A percentile compares a stretch with the other conserved stretches of the same genome.
Evolutionary conservation across 2,113 vertebrate genomes (phyloP).

Genomic region (Diadophis punctatus): DNA sequence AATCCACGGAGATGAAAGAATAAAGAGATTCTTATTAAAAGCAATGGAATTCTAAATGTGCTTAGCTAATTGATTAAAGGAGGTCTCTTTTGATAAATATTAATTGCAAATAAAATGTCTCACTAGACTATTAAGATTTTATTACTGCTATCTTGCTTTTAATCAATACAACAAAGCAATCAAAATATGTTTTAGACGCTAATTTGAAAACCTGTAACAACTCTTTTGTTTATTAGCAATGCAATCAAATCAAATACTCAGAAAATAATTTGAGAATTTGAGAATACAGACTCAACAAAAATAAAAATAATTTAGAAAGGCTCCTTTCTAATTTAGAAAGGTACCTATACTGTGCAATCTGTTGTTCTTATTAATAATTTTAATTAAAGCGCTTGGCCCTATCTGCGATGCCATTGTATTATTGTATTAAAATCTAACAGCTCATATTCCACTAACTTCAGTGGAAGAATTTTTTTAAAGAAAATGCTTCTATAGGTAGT

Average conservation of each 20-base stretch:
- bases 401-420: background rate
- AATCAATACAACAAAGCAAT: background rate
- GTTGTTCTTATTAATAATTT: background rate
- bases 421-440: background rate
- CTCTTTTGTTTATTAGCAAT: background rate
- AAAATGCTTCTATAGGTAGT: background rate
- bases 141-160: background rate
- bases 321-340: no score
- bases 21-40: background rate
- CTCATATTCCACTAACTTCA: background rate
- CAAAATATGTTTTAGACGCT: background rate
- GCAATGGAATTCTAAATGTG: background rate
- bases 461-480: background rate
- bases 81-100: constrained; percentile 17
- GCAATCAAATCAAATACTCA: background rate
- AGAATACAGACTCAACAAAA: background rate
- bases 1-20: background rate
- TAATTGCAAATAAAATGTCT: constrained; percentile 11
- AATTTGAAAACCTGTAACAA: background rate
- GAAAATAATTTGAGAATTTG: background rate
- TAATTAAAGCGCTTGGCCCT: background rate
- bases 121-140: background rate
- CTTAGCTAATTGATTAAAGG: background rate
- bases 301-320: background rate
- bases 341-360: background rate